phyloP scores from a whole-genome alignment of 2,888 invertebrate species.

The Nudaria mundana region DNA sequence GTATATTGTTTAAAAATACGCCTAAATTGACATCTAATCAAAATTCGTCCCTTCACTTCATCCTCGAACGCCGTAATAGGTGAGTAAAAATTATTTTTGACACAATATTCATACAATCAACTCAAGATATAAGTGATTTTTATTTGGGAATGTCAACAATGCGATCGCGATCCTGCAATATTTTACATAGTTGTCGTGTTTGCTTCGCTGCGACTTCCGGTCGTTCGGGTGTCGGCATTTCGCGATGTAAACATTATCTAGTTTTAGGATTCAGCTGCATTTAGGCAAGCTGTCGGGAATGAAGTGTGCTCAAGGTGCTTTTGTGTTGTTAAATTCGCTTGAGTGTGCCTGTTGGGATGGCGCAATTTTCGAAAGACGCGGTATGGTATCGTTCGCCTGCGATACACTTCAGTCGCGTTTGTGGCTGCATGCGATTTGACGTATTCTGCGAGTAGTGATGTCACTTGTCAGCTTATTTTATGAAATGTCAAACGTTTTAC shows the following conservation, averaged over 20 bases:
- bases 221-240: slow-evolving; percentile 79
- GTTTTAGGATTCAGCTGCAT: slow-evolving; percentile 68
- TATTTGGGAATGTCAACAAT: slow-evolving; percentile 87
- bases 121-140: slow-evolving; percentile 82
- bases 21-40: slow-evolving; percentile 83
- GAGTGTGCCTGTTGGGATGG: slow-evolving; percentile 80
- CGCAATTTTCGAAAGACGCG: slow-evolving; percentile 83
- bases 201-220: slow-evolving; percentile 83
- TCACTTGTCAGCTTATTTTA: slow-evolving; percentile 78
- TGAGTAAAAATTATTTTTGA: slow-evolving; percentile 84
- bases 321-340: slow-evolving; percentile 79
- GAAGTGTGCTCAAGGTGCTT: slow-evolving; percentile 79
- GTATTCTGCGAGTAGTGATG: slow-evolving; percentile 79
- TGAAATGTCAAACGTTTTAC: slow-evolving; percentile 78
- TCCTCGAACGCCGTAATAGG: slow-evolving; percentile 85
- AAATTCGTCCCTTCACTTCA: slow-evolving; percentile 84
- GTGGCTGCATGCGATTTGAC: slow-evolving; percentile 81
- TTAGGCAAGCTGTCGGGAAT: slow-evolving; percentile 72
- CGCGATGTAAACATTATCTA: slow-evolving; percentile 81
- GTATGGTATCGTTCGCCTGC: slow-evolving; percentile 80
- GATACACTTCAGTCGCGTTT: slow-evolving; percentile 82
- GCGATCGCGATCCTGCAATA: slow-evolving; percentile 89
- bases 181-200: slow-evolving; percentile 90
- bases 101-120: slow-evolving; percentile 83
- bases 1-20: slow-evolving; percentile 87